Evolutionary conservation across 2,888 invertebrate species (phyloP).

Genomic region (Deroplatys truncata): DNA sequence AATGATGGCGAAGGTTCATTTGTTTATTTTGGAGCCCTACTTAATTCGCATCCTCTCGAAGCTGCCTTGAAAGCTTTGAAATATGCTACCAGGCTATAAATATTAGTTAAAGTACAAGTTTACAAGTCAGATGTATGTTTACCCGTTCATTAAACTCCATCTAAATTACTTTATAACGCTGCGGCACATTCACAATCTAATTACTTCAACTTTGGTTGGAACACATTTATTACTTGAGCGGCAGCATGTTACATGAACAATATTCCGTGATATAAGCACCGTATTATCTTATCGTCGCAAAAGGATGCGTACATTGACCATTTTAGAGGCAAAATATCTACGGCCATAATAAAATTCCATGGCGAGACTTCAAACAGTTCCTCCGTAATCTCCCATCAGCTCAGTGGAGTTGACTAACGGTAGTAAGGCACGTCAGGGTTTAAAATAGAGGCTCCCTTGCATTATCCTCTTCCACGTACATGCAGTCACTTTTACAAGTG

Average conservation of each 20-base stretch:
- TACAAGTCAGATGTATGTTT: no score
- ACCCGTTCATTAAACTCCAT: neutral
- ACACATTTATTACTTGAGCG: neutral
- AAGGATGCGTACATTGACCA: neutral
- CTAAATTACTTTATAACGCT: neutral
- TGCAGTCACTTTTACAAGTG: neutral
- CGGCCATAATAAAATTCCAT: neutral
- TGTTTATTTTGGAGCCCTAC: no score
- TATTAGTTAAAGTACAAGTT: no score
- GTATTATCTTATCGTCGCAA: neutral
- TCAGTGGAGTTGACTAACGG: neutral
- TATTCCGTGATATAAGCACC: neutral
- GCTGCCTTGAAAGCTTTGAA: no score
- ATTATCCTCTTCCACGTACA: neutral
- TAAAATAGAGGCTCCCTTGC: neutral
- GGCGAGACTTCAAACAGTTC: neutral
- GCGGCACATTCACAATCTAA: neutral
- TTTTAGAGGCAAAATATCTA: neutral
- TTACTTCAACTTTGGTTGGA: neutral
- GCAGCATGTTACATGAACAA: neutral
- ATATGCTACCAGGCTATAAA: no score
- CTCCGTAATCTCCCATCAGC: neutral
- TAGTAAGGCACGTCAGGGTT: neutral
- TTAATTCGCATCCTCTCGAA: no score
- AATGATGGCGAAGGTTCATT: no score